Evolutionary conservation across 1,140 invertebrate species (phyloP), one percentile per base, ranked within the genome.

Genomic region (Drosophila takahashii): DNA sequence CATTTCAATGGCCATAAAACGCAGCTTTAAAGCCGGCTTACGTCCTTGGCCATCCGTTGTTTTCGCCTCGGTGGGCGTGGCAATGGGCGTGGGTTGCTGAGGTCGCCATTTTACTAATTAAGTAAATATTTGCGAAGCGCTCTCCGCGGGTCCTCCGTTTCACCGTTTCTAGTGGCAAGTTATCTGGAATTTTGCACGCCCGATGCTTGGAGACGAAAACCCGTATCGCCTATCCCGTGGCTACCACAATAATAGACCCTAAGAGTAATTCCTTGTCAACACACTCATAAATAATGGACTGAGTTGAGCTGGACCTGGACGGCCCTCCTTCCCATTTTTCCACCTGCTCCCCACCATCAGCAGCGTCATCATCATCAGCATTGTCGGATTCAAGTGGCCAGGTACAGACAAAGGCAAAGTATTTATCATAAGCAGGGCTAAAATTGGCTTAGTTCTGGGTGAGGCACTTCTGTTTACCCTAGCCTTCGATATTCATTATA

Each of bases 241-340:
- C 42, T 51, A 69, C 66, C 79, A 77, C 81, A 90, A 90, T 86
- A 72, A 90, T 86, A 72, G 78, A 77, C 79, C 79, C 87, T 81
- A 90, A 87, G 87, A 90, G 90, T 90, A 90, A 90, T 90, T 90
- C 83, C 87, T 86, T 90, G 87, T 90, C 87, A 90, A 90, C 87
- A 90, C 81, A 87, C 87, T 87, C 87, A 90, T 90, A 90, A 90
- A 90, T 90, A 90, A 90, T 90, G 81, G 81, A 90, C 87, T 90
- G 78, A 56, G 78, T 70, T 32, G 56, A 51, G 52, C 52, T 61
- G 80, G 64, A 65, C 66, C 66, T 57, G 76, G 60, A 65, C 66
- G 61, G 61, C 15, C 65, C 27, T 44, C 47, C 72, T 18, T 37
- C 27, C 48, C 8, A n/a, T 18, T 13, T 18, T 29, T n/a, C 15